These are phyloP conservation scores for Passer montanus DNA, from an alignment of 2,113 vertebrate genomes.

Conservation along the genomic window DNA sequence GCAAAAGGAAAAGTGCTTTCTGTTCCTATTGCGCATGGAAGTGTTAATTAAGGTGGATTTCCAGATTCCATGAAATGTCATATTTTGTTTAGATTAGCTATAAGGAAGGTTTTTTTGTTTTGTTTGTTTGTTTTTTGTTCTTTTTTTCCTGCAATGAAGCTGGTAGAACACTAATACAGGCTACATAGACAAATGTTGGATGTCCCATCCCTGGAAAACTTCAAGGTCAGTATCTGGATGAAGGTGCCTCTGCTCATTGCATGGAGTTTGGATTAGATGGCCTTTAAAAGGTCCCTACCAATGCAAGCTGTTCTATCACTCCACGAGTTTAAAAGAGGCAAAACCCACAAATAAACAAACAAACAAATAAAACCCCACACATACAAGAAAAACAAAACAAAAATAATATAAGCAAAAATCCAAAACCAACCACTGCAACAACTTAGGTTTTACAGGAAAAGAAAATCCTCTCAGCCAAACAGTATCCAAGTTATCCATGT, in stretches of 20 bases:
- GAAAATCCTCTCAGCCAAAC: neutral
- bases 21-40: neutral
- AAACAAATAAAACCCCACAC: neutral
- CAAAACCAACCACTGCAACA: rapidly evolving
- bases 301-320: neutral
- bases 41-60: neutral
- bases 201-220: neutral
- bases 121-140: neutral
- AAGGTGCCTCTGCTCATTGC: neutral
- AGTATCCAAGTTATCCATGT: neutral
- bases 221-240: neutral
- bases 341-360: neutral
- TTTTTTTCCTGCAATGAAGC: neutral
- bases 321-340: neutral
- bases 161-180: neutral
- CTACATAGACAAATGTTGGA: neutral
- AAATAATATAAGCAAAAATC: neutral
- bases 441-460: neutral
- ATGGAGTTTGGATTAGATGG: neutral
- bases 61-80: neutral
- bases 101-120: neutral
- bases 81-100: neutral
- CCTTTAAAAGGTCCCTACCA: neutral
- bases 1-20: neutral
- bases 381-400: neutral